These are phyloP conservation scores for Eupsittula cactorum DNA, from an alignment of 2,113 vertebrate species.

Conservation along the genomic window DNA sequence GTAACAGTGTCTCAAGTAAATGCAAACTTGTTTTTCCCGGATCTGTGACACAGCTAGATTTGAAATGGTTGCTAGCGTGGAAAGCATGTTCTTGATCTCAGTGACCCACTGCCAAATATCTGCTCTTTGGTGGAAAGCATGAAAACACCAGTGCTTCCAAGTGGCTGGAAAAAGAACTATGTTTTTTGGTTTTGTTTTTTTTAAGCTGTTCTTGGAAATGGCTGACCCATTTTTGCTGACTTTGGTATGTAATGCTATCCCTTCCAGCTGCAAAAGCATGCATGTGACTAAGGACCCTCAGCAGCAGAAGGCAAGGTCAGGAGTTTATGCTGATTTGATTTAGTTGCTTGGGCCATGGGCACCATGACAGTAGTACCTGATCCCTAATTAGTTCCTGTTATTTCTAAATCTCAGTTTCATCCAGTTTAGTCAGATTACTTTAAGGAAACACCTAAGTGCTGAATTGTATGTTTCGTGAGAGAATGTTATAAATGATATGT, in stretches of 20 bases:
- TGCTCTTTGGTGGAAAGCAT: slow-evolving; percentile 4
- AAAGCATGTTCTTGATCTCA: neutral
- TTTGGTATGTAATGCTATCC: neutral
- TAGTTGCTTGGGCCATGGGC: neutral
- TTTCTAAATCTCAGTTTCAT: neutral
- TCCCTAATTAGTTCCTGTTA: neutral
- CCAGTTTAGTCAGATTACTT: neutral
- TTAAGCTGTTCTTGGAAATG: slow-evolving; percentile 14
- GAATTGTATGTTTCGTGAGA: neutral
- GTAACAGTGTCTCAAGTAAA: neutral
- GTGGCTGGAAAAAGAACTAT: neutral
- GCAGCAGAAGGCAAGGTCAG: neutral
- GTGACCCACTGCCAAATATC: neutral
- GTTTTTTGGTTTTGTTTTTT: neutral
- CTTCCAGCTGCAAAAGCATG: neutral
- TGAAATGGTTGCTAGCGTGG: neutral
- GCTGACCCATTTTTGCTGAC: slow-evolving; percentile 35
- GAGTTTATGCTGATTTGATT: neutral
- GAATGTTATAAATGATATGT: neutral
- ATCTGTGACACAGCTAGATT: neutral
- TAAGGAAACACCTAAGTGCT: neutral
- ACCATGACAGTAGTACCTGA: neutral
- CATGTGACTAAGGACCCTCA: slow-evolving; percentile 22
- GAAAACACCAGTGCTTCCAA: slow-evolving; percentile 16
- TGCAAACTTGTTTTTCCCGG: neutral